A percentile compares a stretch with the other conserved stretches of the same genome.
Conservation (phyloP, 2,888 invertebrate genomes). For the Cantharis lateralis region DNA sequence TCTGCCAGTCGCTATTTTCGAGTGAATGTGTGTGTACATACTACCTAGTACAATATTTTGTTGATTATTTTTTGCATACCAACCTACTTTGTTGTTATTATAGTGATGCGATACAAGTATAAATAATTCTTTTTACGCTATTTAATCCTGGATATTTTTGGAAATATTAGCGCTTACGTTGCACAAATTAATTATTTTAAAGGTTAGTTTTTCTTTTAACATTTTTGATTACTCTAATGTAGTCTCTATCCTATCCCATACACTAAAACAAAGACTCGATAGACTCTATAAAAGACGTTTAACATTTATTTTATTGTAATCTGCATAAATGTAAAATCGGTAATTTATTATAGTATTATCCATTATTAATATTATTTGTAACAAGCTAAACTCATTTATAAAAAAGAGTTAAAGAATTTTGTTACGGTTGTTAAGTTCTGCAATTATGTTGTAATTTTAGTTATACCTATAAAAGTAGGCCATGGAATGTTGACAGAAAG, state of each 20-base stretch:
- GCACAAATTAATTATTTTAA: background rate
- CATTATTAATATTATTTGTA: background rate
- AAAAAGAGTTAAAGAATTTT: background rate
- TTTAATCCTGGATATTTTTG: background rate
- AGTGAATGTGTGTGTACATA: conserved; percentile 12
- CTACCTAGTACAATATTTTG: background rate
- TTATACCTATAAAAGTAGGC: background rate
- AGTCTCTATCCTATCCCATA: no score
- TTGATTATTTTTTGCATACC: background rate
- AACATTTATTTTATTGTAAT: background rate
- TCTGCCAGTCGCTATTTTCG: conserved; percentile 6
- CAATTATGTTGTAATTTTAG: background rate
- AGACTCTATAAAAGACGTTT: background rate
- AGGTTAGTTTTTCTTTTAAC: background rate
- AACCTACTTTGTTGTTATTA: background rate
- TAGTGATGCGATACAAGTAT: background rate
- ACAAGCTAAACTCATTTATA: background rate
- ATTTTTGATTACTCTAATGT: background rate
- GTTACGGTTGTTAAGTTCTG: background rate
- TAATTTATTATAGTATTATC: background rate
- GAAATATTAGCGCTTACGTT: background rate
- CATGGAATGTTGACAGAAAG: background rate
- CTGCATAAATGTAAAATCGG: background rate
- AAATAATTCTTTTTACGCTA: background rate
- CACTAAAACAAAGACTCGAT: no score